phyloP scores from a whole-genome alignment of 1,140 invertebrate genomes.

The Drosophila biarmipes region DNA sequence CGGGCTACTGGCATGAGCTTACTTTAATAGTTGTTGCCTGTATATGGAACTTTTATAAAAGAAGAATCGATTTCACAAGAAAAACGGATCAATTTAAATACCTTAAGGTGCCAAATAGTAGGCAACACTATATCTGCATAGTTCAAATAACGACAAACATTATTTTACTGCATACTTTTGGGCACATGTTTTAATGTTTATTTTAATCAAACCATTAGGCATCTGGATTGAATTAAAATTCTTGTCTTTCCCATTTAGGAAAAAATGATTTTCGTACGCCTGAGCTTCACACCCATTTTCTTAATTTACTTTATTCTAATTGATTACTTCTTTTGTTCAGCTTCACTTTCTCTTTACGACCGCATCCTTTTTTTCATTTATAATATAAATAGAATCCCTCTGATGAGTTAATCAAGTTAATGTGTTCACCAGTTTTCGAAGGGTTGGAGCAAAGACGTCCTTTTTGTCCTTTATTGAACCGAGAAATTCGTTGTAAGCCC shows the following conservation, averaged over 20 bases:
- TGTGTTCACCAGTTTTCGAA: neutral
- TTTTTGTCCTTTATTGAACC: neutral
- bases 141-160: no score
- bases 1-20: no score
- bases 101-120: no score
- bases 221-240: no score
- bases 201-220: no score
- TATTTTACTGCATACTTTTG: no score
- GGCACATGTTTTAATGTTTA: no score
- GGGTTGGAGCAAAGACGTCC: neutral
- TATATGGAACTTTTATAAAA: neutral
- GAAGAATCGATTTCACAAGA: neutral
- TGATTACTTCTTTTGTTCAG: neutral
- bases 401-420: conserved; percentile 4
- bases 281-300: no score
- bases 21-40: neutral
- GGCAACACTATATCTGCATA: no score
- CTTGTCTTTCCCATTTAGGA: no score
- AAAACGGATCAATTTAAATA: neutral
- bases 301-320: neutral
- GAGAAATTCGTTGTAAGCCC: neutral
- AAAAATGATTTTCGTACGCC: no score
- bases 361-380: neutral
- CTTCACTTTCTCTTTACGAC: neutral
- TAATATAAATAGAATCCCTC: neutral